Percentiles rank a stretch among this genome's conserved stretches.
Evolutionary conservation across 2,888 invertebrate species (phyloP).

Genomic region (Microctonus hyperodae): DNA sequence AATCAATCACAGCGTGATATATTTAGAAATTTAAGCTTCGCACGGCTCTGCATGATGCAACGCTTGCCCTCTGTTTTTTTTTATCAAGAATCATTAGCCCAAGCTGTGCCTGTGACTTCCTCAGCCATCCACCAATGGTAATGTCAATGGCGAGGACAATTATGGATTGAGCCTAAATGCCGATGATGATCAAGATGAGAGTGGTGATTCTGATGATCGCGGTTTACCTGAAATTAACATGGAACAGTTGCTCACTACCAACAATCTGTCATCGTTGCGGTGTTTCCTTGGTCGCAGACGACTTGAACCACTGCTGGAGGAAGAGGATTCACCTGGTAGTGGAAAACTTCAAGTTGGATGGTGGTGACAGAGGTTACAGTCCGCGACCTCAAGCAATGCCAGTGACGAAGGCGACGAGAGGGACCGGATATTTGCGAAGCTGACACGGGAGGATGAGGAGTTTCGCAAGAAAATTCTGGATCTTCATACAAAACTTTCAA

Average conservation of each 20-base stretch:
- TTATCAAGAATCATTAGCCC: slow-evolving; percentile 61
- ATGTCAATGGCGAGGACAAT: slow-evolving; percentile 54
- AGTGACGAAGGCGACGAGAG: slow-evolving; percentile 45
- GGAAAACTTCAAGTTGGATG: slow-evolving; percentile 59
- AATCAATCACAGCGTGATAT: slow-evolving; percentile 13
- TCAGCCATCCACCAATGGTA: slow-evolving; percentile 58
- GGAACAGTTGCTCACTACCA: slow-evolving; percentile 56
- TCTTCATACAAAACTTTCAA: slow-evolving; percentile 53
- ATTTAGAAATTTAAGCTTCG: slow-evolving; percentile 52
- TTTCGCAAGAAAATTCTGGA: slow-evolving; percentile 60
- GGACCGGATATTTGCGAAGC: slow-evolving; percentile 52
- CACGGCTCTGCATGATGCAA: slow-evolving; percentile 61
- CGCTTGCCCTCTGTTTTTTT: slow-evolving; percentile 60
- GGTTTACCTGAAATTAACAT: slow-evolving; percentile 56
- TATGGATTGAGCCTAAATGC: slow-evolving; percentile 52
- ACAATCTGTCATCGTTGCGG: slow-evolving; percentile 53
- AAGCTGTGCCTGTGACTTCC: slow-evolving; percentile 61
- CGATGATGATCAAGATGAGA: slow-evolving; percentile 76
- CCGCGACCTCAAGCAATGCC: slow-evolving; percentile 45
- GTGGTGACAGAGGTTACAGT: slow-evolving; percentile 62
- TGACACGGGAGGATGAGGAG: slow-evolving; percentile 58
- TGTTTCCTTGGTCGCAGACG: slow-evolving; percentile 71
- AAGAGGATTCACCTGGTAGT: slow-evolving; percentile 71
- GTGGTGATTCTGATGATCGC: slow-evolving; percentile 50
- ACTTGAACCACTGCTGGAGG: slow-evolving; percentile 83